These are phyloP conservation scores for Labrus mixtus DNA, from an alignment of 2,113 vertebrate genomes.

Conservation along the genomic window DNA sequence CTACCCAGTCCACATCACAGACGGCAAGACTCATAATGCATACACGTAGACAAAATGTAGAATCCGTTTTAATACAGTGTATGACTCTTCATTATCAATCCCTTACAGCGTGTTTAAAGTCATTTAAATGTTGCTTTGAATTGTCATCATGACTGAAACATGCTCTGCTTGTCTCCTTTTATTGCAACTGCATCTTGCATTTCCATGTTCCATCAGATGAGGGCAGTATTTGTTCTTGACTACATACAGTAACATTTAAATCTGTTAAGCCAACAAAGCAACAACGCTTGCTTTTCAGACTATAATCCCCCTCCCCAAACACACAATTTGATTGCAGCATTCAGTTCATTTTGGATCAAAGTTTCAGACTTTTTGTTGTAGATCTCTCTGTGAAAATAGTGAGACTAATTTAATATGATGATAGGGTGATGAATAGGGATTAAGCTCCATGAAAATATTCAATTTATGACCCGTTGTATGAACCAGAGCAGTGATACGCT, in stretches of 20 bases:
- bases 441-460: neutral
- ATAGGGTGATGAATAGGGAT: neutral
- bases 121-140: too few relatives aligned
- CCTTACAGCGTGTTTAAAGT: too few relatives aligned
- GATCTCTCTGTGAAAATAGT: neutral
- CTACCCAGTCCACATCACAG: constrained; percentile 89
- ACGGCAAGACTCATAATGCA: constrained; percentile 78
- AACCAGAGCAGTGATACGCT: too few relatives aligned
- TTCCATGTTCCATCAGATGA: constrained; percentile 53
- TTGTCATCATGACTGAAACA: too few relatives aligned
- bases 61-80: too few relatives aligned
- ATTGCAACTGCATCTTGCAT: constrained; percentile 8
- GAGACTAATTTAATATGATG: neutral
- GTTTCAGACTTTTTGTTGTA: neutral
- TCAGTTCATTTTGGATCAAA: neutral
- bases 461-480: too few relatives aligned
- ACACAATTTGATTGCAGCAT: neutral
- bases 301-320: neutral
- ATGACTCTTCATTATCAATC: too few relatives aligned
- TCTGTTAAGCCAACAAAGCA: neutral
- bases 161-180: neutral
- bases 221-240: constrained; percentile 41
- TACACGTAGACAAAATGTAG: too few relatives aligned
- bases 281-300: neutral
- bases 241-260: neutral